phyloP scores from a whole-genome alignment of 2,113 vertebrate genomes.

The Anoplopoma fimbria region DNA sequence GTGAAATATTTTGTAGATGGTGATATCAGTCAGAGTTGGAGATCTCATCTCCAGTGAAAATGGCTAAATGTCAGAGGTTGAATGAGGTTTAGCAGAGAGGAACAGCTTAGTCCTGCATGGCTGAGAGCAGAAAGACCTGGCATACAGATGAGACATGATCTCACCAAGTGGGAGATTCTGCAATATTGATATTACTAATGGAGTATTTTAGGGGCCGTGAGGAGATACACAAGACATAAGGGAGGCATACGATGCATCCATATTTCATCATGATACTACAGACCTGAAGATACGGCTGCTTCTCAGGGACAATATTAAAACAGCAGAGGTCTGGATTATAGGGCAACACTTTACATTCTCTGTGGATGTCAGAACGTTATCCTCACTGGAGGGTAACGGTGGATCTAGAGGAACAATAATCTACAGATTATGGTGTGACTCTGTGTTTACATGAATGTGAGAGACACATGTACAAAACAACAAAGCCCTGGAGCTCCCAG shows the following conservation, averaged over 20 bases:
- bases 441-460: neutral
- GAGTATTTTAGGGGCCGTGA: constrained; percentile 47
- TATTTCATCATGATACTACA: constrained; percentile 50
- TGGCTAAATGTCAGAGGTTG: constrained; percentile 56
- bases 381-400: neutral
- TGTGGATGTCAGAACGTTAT: constrained; percentile 13
- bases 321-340: constrained; percentile 5
- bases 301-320: constrained; percentile 24
- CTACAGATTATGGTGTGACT: neutral
- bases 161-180: constrained; percentile 35
- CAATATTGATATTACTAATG: constrained; percentile 67
- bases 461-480: neutral
- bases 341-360: constrained; percentile 15
- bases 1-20: constrained; percentile 23
- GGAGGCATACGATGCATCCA: constrained; percentile 32
- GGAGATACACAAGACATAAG: constrained; percentile 36
- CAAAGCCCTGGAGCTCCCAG: neutral
- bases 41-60: constrained; percentile 49
- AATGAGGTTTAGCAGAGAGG: constrained; percentile 60
- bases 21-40: constrained; percentile 4
- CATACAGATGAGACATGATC: constrained; percentile 56
- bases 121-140: constrained; percentile 41
- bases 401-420: neutral
- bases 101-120: constrained; percentile 40
- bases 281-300: constrained; percentile 30